phyloP scores from a whole-genome alignment of 2,797 vertebrate species.

The Microctenopoma steveboyesi region DNA sequence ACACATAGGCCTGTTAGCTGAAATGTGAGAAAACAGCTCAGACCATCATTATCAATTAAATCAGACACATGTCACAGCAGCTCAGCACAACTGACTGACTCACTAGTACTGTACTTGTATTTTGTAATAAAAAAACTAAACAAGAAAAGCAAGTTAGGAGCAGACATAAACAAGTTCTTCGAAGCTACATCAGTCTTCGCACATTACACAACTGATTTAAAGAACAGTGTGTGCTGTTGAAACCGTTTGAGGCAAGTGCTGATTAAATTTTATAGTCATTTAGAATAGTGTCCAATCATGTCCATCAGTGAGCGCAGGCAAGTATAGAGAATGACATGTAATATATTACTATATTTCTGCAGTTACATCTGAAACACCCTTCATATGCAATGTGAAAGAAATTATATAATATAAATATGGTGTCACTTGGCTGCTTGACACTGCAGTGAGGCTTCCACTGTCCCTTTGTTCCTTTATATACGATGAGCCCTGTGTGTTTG shows the following conservation, averaged over 20 bases:
- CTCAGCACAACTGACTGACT: background rate
- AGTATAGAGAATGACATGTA: background rate
- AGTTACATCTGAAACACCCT: no score
- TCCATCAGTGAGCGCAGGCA: no score
- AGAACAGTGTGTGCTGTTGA: background rate
- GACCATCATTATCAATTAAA: background rate
- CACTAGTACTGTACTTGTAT: background rate
- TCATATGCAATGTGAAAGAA: no score
- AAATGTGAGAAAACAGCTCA: background rate
- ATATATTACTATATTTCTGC: no score
- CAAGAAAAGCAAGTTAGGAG: constrained; percentile 4
- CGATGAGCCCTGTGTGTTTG: constrained; percentile 39
- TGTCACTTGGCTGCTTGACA: constrained; percentile 23
- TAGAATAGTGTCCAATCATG: no score
- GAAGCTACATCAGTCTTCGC: background rate
- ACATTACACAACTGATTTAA: background rate
- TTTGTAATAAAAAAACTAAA: background rate
- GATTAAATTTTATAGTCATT: background rate
- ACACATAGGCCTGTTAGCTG: background rate
- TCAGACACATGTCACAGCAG: background rate
- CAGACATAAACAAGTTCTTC: constrained; percentile 1
- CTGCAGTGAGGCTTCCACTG: constrained; percentile 19
- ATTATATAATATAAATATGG: no score
- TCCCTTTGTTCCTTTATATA: constrained; percentile 61
- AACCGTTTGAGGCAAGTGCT: no score